These are phyloP conservation scores for Cheilosia soror DNA, from an alignment of 2,888 invertebrate species.

Conservation along the genomic window DNA sequence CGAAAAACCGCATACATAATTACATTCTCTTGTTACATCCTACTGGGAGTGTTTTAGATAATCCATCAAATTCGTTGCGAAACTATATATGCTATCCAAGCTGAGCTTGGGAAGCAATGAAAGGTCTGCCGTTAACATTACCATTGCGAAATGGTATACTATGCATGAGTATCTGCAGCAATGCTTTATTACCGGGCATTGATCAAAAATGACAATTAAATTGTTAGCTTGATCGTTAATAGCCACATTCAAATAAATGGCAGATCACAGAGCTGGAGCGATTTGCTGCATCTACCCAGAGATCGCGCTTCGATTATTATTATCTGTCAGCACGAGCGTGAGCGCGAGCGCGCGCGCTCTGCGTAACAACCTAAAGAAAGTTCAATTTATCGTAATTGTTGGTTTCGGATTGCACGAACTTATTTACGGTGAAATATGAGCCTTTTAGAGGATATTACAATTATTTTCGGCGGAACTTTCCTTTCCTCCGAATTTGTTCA, in stretches of 20 bases:
- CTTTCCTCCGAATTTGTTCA: slow-evolving; percentile 50
- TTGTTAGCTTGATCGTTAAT: slow-evolving; percentile 64
- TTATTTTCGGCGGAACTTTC: slow-evolving; percentile 68
- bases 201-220: slow-evolving; percentile 74
- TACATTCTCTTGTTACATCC: slow-evolving; percentile 16
- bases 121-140: slow-evolving; percentile 31
- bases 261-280: slow-evolving; percentile 23
- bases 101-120: slow-evolving; percentile 5
- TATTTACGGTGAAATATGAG: slow-evolving; percentile 69
- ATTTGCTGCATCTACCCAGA: slow-evolving; percentile 1
- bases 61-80: slow-evolving; percentile 70
- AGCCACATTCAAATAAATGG: slow-evolving; percentile 45
- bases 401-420: slow-evolving; percentile 67
- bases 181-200: slow-evolving; percentile 60
- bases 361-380: slow-evolving; percentile 49
- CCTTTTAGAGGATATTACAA: slow-evolving; percentile 66
- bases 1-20: background rate
- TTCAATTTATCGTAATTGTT: slow-evolving; percentile 62
- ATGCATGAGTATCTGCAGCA: background rate
- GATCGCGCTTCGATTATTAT: slow-evolving; percentile 23
- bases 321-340: slow-evolving; percentile 2
- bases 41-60: slow-evolving; percentile 60
- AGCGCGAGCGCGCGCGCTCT: background rate
- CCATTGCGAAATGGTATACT: slow-evolving; percentile 29
- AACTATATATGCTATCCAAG: slow-evolving; percentile 19